Evolutionary conservation across 2,888 invertebrate species (phyloP).

Genomic region (Cerastis leucographa): DNA sequence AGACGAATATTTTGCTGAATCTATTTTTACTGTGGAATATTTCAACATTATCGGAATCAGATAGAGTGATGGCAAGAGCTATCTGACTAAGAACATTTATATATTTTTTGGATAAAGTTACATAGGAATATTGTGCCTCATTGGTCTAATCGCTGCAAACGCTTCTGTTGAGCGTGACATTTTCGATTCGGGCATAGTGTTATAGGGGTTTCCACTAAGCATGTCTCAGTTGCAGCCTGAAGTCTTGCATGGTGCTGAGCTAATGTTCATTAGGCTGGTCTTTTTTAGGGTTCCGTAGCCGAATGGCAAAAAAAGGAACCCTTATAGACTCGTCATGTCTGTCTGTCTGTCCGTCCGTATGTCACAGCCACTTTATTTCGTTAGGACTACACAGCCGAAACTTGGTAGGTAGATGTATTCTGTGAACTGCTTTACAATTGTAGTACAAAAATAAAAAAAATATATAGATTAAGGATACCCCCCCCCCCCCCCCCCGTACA

Average conservation of each 20-base stretch:
- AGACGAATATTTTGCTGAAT: slow-evolving; percentile 1
- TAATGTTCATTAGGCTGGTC: background rate
- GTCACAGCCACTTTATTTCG: no score
- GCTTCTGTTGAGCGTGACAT: background rate
- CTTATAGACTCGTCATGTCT: no score
- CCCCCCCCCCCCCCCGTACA: no score
- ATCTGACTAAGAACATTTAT: background rate
- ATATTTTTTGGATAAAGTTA: background rate
- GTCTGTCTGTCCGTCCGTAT: no score
- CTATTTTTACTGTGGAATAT: background rate
- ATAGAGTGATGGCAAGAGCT: background rate
- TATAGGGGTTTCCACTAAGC: background rate
- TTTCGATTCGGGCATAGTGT: background rate
- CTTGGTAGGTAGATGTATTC: no score
- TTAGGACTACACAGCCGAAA: no score
- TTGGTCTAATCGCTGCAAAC: background rate
- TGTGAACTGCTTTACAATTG: no score
- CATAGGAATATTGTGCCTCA: background rate
- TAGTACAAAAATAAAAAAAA: no score
- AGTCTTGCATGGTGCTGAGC: background rate
- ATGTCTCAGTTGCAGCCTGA: background rate
- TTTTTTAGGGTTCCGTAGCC: background rate
- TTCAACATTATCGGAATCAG: background rate
- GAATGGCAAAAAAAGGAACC: no score
- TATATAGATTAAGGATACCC: no score